Conservation (phyloP, 2,797 vertebrate species). For the Chelmon rostratus region DNA sequence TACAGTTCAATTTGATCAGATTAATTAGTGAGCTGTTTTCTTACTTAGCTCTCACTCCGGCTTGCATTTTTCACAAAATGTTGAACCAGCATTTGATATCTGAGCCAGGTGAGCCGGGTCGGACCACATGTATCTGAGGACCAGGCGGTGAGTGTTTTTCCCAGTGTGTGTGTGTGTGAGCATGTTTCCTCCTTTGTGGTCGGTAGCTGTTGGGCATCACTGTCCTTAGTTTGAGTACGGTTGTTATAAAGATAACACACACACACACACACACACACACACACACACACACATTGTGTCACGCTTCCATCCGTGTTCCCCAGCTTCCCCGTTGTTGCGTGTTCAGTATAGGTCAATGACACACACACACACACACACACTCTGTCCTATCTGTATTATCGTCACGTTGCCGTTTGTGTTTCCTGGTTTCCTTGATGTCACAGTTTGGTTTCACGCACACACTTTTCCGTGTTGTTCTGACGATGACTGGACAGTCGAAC, state of each 20-base stretch:
- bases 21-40: too few species aligned
- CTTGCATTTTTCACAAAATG: background rate
- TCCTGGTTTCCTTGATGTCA: constrained; percentile 48
- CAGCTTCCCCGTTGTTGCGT: background rate
- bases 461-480: background rate
- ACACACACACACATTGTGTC: background rate
- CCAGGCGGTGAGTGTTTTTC: constrained; percentile 13
- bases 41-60: background rate
- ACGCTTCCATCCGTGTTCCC: constrained; percentile 20
- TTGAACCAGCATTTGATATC: background rate
- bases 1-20: too few species aligned
- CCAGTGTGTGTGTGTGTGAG: background rate
- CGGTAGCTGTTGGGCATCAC: constrained; percentile 48
- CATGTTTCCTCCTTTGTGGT: constrained; percentile 12
- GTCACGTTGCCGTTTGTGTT: constrained; percentile 5
- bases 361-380: constrained; percentile 4
- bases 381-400: constrained; percentile 21
- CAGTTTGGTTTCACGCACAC: background rate
- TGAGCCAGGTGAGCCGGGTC: background rate
- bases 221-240: constrained; percentile 23
- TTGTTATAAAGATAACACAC: constrained; percentile 45
- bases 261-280: constrained; percentile 15
- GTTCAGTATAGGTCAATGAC: background rate
- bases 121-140: background rate
- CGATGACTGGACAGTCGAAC: background rate